Evolutionary conservation across 2,797 vertebrate species (phyloP).

Genomic region (Chaunax sp.): DNA sequence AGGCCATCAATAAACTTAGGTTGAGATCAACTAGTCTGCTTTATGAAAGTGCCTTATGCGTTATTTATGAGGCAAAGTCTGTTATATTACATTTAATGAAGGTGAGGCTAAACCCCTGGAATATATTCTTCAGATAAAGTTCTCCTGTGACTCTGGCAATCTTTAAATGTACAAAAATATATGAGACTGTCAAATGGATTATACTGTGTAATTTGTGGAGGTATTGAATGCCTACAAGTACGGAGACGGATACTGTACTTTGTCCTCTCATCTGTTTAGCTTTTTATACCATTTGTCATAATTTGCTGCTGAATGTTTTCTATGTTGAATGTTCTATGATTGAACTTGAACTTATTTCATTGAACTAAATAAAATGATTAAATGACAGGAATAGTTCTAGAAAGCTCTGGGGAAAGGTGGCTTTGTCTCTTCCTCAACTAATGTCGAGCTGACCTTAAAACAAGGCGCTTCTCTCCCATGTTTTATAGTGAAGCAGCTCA

Average conservation of each 20-base stretch:
- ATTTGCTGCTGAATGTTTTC: constrained; percentile 1
- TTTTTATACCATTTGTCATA: constrained; percentile 4
- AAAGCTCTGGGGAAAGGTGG: not conserved
- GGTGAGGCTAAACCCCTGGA: constrained; percentile 53
- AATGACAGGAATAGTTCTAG: not conserved
- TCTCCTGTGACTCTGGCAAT: constrained; percentile 28
- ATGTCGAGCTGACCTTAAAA: not conserved
- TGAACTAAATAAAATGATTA: not conserved
- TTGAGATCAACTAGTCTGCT: constrained; percentile 53
- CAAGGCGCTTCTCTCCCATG: not conserved
- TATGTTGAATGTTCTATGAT: not conserved
- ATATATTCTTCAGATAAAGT: constrained; percentile 38
- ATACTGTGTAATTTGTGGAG: not conserved
- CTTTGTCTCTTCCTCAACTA: not conserved
- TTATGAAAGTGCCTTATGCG: constrained; percentile 57
- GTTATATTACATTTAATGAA: constrained; percentile 45
- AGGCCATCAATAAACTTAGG: constrained; percentile 25
- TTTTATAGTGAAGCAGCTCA: constrained; percentile 11
- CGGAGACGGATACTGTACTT: not conserved
- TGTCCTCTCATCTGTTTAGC: not conserved
- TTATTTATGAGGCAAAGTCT: constrained; percentile 65
- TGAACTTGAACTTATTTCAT: not conserved
- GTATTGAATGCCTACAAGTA: not conserved
- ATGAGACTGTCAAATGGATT: not conserved
- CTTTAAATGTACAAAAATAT: not conserved